phyloP scores from a whole-genome alignment of 2,888 invertebrate genomes.

The Epinotia demarniana region DNA sequence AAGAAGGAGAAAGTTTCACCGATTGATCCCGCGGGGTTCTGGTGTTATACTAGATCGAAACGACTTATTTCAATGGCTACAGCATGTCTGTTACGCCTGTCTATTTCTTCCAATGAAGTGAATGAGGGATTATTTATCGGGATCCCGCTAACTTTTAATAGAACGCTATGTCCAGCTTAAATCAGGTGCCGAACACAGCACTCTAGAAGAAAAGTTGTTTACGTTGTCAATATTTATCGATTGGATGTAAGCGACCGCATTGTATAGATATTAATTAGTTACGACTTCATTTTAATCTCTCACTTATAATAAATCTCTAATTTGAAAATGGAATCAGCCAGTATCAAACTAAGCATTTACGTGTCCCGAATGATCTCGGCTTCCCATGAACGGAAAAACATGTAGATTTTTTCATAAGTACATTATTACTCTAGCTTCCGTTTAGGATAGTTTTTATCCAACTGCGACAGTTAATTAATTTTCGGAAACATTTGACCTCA shows the following conservation, averaged over 20 bases:
- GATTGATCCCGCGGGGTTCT: conserved; percentile 46
- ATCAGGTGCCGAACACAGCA: background rate
- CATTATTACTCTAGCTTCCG: too few species aligned
- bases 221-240: background rate
- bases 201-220: background rate
- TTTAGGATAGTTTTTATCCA: too few species aligned
- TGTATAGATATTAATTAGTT: background rate
- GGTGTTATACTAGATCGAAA: background rate
- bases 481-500: too few species aligned
- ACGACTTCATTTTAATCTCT: too few species aligned
- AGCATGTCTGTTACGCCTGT: background rate
- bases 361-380: too few species aligned
- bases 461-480: too few species aligned
- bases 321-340: too few species aligned
- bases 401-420: too few species aligned
- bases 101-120: background rate
- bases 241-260: background rate
- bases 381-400: too few species aligned
- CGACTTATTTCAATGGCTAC: background rate
- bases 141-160: conserved; percentile 49
- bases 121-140: conserved; percentile 48
- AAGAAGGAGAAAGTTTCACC: conserved; percentile 27
- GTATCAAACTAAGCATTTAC: too few species aligned
- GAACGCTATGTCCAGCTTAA: conserved; percentile 44
- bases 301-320: too few species aligned